These are phyloP conservation scores for Protodeltote pygarga DNA, from an alignment of 2,888 invertebrate species.

Conservation along the genomic window DNA sequence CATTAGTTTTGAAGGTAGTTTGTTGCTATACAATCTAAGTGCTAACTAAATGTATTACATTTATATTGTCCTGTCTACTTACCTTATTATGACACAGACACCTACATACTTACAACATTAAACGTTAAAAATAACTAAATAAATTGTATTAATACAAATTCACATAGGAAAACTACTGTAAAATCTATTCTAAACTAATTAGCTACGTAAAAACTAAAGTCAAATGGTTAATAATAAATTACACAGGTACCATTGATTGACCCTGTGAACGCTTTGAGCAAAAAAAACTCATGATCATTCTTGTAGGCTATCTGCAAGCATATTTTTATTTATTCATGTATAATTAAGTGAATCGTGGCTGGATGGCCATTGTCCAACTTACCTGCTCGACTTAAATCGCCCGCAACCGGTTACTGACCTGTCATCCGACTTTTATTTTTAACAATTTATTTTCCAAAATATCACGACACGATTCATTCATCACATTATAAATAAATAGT, in stretches of 20 bases:
- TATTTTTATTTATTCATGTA: conserved; percentile 75
- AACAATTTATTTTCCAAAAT: conserved; percentile 74
- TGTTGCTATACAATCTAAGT: background rate
- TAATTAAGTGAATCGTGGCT: conserved; percentile 81
- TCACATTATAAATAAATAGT: conserved; percentile 57
- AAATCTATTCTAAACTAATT: background rate
- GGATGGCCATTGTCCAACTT: conserved; percentile 81
- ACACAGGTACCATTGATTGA: conserved; percentile 17
- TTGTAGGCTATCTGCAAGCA: conserved; percentile 40
- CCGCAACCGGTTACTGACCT: conserved; percentile 72
- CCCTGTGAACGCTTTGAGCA: conserved; percentile 5
- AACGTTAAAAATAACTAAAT: background rate
- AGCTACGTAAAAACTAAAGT: conserved; percentile 3
- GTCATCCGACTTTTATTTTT: conserved; percentile 73
- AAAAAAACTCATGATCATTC: conserved; percentile 34
- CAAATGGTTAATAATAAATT: conserved; percentile 1
- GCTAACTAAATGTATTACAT: no score
- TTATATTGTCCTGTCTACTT: no score
- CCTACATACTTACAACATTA: background rate
- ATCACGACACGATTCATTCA: conserved; percentile 66
- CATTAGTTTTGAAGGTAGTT: background rate
- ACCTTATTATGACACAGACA: no score
- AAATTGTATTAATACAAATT: background rate
- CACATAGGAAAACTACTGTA: background rate
- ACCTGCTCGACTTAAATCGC: conserved; percentile 79